phyloP scores from a whole-genome alignment of 2,888 invertebrate genomes.

The Melanophora roralis region DNA sequence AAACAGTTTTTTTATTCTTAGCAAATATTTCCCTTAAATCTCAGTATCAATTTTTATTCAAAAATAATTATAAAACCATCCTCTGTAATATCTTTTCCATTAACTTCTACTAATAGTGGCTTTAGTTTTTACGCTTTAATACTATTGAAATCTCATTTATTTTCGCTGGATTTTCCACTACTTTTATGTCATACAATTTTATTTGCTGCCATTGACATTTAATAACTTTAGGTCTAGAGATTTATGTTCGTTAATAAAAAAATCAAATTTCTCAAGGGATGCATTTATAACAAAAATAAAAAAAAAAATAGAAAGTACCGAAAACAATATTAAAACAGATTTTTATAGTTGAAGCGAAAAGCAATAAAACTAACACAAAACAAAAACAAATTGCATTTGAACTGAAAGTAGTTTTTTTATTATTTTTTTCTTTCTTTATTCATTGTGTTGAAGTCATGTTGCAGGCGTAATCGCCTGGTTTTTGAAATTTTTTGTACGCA shows the following conservation, averaged over 20 bases:
- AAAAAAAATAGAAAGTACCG: background rate
- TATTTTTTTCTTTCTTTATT: background rate
- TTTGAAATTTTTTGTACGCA: background rate
- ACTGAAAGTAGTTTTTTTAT: too few relatives aligned
- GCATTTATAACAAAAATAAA: slow-evolving; percentile 1
- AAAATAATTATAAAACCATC: too few relatives aligned
- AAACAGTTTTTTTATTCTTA: too few relatives aligned
- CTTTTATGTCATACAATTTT: background rate
- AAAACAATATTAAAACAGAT: background rate
- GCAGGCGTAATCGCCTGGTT: background rate
- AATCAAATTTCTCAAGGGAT: background rate
- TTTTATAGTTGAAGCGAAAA: background rate
- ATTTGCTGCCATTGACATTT: slow-evolving; percentile 5
- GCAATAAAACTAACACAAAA: slow-evolving; percentile 27
- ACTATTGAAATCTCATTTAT: background rate
- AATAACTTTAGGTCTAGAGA: background rate
- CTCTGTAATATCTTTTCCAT: too few relatives aligned
- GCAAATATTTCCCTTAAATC: too few relatives aligned
- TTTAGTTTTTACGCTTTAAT: too few relatives aligned
- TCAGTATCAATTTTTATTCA: too few relatives aligned
- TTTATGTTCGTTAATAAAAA: background rate
- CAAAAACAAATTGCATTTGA: slow-evolving; percentile 31
- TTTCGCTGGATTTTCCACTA: background rate
- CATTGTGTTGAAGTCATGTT: background rate
- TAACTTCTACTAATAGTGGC: too few relatives aligned